phyloP scores from a whole-genome alignment of 1,140 invertebrate species.

The Portunus trituberculatus region DNA sequence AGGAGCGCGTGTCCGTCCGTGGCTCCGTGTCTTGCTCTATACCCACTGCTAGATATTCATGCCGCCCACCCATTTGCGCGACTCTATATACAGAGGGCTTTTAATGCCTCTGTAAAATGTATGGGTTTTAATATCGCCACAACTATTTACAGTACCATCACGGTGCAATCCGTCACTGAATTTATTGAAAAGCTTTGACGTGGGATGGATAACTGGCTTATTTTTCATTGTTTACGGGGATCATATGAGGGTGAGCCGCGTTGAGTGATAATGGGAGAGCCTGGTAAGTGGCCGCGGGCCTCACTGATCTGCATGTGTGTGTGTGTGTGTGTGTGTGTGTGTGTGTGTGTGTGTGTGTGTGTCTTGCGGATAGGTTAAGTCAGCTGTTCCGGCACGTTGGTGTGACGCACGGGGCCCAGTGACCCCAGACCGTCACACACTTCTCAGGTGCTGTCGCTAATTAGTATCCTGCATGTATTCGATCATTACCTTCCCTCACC shows the following conservation, averaged over 20 bases:
- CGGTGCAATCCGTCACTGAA: neutral
- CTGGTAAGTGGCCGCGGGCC: neutral
- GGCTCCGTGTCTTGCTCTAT: neutral
- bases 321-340: too few species aligned
- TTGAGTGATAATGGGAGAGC: neutral
- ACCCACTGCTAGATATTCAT: neutral
- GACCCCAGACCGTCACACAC: neutral
- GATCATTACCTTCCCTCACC: neutral
- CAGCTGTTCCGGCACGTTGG: neutral
- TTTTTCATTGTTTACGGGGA: neutral
- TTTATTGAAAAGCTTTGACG: neutral
- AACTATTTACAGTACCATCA: slow-evolving; percentile 10
- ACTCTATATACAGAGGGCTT: neutral
- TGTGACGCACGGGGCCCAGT: neutral
- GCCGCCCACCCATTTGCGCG: neutral
- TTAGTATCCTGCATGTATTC: slow-evolving; percentile 12
- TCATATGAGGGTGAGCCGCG: neutral
- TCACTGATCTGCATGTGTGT: too few species aligned
- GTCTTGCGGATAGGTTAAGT: too few species aligned
- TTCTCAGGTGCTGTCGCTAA: neutral
- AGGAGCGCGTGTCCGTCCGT: neutral
- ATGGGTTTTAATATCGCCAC: neutral
- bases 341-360: too few species aligned
- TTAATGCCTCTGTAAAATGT: slow-evolving; percentile 14
- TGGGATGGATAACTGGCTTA: neutral